Percentiles rank a stretch among this genome's conserved stretches.
Evolutionary conservation across 2,888 invertebrate species (phyloP).

Genomic region (Netelia inedita): DNA sequence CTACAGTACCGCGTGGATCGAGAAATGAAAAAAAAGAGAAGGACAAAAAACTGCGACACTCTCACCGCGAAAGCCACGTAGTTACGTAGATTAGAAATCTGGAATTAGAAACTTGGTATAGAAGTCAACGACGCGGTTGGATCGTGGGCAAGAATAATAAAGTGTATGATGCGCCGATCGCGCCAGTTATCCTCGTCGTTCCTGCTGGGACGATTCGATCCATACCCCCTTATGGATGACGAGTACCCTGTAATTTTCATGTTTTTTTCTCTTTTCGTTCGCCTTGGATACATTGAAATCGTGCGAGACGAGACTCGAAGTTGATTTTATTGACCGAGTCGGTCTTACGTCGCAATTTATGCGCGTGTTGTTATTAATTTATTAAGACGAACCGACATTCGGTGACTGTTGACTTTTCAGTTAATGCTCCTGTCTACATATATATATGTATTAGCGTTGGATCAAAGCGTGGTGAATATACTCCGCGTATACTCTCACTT

Average conservation of each 20-base stretch:
- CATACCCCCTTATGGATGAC: not conserved
- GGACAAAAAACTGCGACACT: slow-evolving; percentile 23
- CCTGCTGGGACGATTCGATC: not conserved
- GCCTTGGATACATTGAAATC: slow-evolving; percentile 6
- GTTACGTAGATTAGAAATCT: slow-evolving; percentile 70
- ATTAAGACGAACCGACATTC: slow-evolving; percentile 42
- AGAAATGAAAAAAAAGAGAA: not conserved
- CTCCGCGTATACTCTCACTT: slow-evolving; percentile 79
- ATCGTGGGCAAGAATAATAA: slow-evolving; percentile 57
- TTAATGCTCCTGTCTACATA: not conserved
- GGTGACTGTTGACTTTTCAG: slow-evolving; percentile 39
- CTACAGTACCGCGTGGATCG: not conserved
- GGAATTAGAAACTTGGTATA: slow-evolving; percentile 68
- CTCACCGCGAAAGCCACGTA: slow-evolving; percentile 56
- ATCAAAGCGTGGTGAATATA: slow-evolving; percentile 58
- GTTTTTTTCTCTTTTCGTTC: too few species aligned
- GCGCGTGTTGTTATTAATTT: slow-evolving; percentile 41
- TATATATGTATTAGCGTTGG: slow-evolving; percentile 19
- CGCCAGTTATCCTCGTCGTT: not conserved
- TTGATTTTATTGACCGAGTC: slow-evolving; percentile 18
- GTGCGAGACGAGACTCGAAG: not conserved
- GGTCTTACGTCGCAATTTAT: slow-evolving; percentile 18
- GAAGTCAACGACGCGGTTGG: slow-evolving; percentile 54
- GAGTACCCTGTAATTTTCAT: not conserved
- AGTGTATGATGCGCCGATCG: slow-evolving; percentile 10